phyloP scores from a whole-genome alignment of 2,113 vertebrate genomes.

The Marcusenius ussheri region DNA sequence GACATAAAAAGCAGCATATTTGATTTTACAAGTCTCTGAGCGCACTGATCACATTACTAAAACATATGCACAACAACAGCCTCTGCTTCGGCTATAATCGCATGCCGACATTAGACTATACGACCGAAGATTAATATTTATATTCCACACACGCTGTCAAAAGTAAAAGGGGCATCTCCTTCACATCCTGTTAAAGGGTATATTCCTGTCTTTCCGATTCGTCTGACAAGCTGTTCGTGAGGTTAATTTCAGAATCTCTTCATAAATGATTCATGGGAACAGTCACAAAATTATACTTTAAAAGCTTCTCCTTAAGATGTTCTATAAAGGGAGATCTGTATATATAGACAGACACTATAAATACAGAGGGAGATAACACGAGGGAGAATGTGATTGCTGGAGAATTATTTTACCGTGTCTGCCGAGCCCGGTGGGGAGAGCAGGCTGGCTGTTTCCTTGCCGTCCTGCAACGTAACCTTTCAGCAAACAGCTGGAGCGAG shows the following conservation, averaged over 20 bases:
- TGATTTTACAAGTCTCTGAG: not conserved
- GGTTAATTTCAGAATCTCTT: not conserved
- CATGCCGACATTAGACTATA: not conserved
- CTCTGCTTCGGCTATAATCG: not conserved
- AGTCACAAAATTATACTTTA: conserved; percentile 11
- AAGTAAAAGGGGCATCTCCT: not conserved
- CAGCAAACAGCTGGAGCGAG: not conserved
- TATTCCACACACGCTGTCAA: not conserved
- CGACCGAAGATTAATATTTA: not conserved
- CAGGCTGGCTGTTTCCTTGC: not conserved
- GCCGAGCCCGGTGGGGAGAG: not conserved
- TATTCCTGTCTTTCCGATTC: not conserved
- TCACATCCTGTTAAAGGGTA: not conserved
- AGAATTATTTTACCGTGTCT: not conserved
- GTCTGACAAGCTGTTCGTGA: not conserved
- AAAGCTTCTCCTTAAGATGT: not conserved
- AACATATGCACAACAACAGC: not conserved
- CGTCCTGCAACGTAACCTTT: not conserved
- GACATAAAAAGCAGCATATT: not conserved
- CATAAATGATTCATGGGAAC: conserved; percentile 4
- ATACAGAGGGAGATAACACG: no score
- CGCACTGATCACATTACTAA: not conserved
- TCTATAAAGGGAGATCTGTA: not conserved
- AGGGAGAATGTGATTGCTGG: not conserved
- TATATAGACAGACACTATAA: not conserved